These are phyloP conservation scores for Chunga burmeisteri DNA, from an alignment of 2,113 vertebrate genomes.

Conservation along the genomic window DNA sequence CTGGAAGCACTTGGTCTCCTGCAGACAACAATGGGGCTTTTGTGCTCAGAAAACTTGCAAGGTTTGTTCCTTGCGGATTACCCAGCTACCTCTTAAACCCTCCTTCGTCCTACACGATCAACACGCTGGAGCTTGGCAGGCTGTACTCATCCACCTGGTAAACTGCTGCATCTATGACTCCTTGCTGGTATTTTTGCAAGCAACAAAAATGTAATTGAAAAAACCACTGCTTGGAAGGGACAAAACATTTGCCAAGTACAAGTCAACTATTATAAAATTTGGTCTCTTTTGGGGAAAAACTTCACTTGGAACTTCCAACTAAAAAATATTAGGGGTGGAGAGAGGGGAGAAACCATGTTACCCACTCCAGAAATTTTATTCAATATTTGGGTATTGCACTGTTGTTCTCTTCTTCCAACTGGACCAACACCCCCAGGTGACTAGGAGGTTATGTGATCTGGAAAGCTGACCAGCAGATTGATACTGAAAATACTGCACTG, in stretches of 20 bases:
- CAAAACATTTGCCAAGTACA: background rate
- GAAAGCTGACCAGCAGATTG: background rate
- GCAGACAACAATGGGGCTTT: slow-evolving; percentile 7
- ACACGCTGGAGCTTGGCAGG: background rate
- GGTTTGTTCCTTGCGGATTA: background rate
- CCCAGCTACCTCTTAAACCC: background rate
- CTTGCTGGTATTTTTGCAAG: background rate
- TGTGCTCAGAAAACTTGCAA: slow-evolving; percentile 33
- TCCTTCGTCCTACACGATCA: background rate
- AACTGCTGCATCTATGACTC: background rate
- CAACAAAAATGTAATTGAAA: background rate
- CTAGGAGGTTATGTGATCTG: background rate
- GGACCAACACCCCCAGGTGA: background rate
- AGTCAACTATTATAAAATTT: background rate
- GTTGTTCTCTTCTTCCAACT: background rate
- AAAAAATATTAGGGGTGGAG: background rate
- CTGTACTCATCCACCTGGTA: background rate
- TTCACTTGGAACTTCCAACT: background rate
- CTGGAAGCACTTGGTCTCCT: slow-evolving; percentile 29
- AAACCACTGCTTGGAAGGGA: background rate
- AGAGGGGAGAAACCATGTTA: background rate
- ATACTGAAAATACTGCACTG: background rate
- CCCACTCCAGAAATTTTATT: background rate
- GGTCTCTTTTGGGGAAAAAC: background rate
- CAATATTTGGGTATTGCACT: background rate